Base-by-base conservation (phyloP, 1,140 invertebrate genomes). In the Neuroterus valhalla region DNA sequence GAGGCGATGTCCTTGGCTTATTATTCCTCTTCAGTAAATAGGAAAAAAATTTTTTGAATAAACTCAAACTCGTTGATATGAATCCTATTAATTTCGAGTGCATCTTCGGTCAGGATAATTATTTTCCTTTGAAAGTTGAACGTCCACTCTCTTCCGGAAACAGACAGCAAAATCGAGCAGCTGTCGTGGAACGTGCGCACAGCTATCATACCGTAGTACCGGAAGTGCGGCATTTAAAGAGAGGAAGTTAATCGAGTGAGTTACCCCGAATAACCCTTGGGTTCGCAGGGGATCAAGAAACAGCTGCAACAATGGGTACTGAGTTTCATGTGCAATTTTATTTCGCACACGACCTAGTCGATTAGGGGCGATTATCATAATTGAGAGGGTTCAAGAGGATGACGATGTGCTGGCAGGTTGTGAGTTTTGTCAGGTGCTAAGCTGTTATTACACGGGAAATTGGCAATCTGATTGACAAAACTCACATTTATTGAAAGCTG, bases 211-310 rank as follows among this genome's bases (percentile, higher is more conserved):
- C 15, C 48, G 15, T 23, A 68, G 76, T 76, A 75, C 84, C 84
- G 85, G 85, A 84, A 87, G 77, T 79, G 66, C 78, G 75, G 82
- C 75, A 81, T 83, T 88, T 85, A 87, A 88, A 81, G 80, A 74
- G 76, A 84, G 82, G 80, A 84, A 88, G 86, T 89, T 89, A 87
- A 89, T 88, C 84, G 87, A 85, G 78, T 75, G 79, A 84, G 78
- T 84, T 81, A 55, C 38, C 55, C 74, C 68, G 26, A 15, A 21
- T 75, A 75, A 75, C 74, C 81, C 71, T 69, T 80, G 76, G 77
- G 76, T 80, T 80, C 78, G 81, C 68, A 66, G 71, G 75, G 78
- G 80, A 68, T 69, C 69, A 75, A 55, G 70, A 69, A 42, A 26
- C 85, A 88, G 85, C 84, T 88, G 87, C 75, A 66, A 71, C 72